Evolutionary conservation across 2,797 vertebrate species (phyloP), one percentile per base, ranked within the genome.

Genomic region (Propithecus deckenii): DNA sequence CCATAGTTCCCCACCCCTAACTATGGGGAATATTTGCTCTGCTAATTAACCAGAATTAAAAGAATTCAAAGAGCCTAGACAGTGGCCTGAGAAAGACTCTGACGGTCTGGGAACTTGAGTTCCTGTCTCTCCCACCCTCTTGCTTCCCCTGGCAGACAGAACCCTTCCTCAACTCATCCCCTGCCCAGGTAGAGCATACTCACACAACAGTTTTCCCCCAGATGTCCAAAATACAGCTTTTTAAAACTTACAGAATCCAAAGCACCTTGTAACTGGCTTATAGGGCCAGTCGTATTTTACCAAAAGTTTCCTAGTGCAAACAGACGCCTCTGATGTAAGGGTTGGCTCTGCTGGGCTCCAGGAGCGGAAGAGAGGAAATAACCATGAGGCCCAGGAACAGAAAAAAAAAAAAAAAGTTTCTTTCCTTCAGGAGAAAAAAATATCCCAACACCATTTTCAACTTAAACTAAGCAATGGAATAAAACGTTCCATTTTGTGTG

Each of bases 271-370:
- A 93, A 81, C 86, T 97, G 97, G 84, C 48, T 65, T 96, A 41
- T 89, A 80, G 87, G 61, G 57, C 65, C 89, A 93, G 88, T 72
- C 1, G 3, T 95, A 88, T 96, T 97, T 97, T 98, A 98, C 93
- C 92, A 92, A 97, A 97, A 96, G 59, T 97, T 97, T 98, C 96
- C 97, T 98, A 97, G 96, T 96, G 85, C 78, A 97, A 97, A 95
- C 96, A 98, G 96, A 96, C 71, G 15, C 67, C 91, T 98, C 93
- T 97, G 96, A 97, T 97, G 96, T 97, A 98, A 98, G 89, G 78
- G 91, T 96, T 98, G 96, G 96, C 97, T 96, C 57, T 95, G 59
- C 38, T 1, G 0, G 79, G 28, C 92, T 97, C 84, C 92, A 95
- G 83, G 91, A 86, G 65, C 94, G 59, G 61, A 98, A 75, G 88